Percentiles rank a stretch among this genome's conserved stretches.
Conservation (phyloP, 1,140 invertebrate species). For the Cotesia chilonis region DNA sequence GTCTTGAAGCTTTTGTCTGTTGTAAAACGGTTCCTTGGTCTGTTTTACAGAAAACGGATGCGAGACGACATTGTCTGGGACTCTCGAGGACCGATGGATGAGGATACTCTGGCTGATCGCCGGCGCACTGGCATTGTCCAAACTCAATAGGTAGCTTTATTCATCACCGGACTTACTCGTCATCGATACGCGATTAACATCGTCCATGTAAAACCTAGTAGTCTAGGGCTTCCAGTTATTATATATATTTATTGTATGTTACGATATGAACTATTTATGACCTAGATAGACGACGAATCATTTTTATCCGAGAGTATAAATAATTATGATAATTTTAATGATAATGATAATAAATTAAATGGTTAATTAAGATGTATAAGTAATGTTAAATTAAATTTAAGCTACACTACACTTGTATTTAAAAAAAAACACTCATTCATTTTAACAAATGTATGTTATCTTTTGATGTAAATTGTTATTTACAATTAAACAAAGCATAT, state of each 20-base stretch:
- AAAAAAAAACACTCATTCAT: constrained; percentile 47
- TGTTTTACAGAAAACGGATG: constrained; percentile 25
- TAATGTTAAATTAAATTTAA: constrained; percentile 16
- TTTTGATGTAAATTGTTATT: constrained; percentile 63
- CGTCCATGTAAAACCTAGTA: constrained; percentile 66
- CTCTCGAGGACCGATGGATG: constrained; percentile 9
- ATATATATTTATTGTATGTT: constrained; percentile 20
- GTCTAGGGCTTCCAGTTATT: constrained; percentile 67
- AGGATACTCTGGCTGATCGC: constrained; percentile 7
- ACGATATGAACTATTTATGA: constrained; percentile 63
- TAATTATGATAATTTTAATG: not conserved
- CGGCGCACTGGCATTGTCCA: constrained; percentile 12
- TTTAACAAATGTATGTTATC: constrained; percentile 57
- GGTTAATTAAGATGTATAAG: constrained; percentile 7
- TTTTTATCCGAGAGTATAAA: constrained; percentile 50
- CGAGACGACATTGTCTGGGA: constrained; percentile 10
- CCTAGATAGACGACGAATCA: constrained; percentile 62
- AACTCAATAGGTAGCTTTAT: constrained; percentile 27
- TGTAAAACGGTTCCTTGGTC: constrained; percentile 21
- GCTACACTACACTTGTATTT: not conserved
- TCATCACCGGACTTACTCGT: constrained; percentile 10
- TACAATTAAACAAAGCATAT: not conserved
- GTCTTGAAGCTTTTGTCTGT: not conserved
- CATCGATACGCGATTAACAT: constrained; percentile 54
- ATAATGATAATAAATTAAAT: constrained; percentile 2